Evolutionary conservation across 2,888 invertebrate species (phyloP).

Genomic region (Toxonevra muliebris): DNA sequence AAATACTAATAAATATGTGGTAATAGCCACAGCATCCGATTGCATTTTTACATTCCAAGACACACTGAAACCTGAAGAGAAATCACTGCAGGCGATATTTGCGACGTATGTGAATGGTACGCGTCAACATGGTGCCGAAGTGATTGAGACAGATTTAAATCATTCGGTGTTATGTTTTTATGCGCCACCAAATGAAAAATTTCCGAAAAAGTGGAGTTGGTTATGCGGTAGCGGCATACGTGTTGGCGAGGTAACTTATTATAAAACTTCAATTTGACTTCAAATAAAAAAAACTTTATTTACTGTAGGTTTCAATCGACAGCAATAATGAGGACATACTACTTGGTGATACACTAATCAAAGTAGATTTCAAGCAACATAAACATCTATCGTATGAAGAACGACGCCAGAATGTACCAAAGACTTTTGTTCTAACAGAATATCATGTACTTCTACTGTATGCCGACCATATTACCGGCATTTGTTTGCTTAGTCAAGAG

Average conservation of each 20-base stretch:
- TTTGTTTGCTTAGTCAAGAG: slow-evolving; percentile 86
- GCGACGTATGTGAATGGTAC: slow-evolving; percentile 51
- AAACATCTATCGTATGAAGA: slow-evolving; percentile 55
- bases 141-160: slow-evolving; percentile 76
- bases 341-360: slow-evolving; percentile 47
- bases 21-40: slow-evolving; percentile 85
- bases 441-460: slow-evolving; percentile 90
- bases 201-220: slow-evolving; percentile 87
- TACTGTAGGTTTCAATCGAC: slow-evolving; percentile 19
- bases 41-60: slow-evolving; percentile 90
- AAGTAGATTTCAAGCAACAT: slow-evolving; percentile 48
- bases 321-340: slow-evolving; percentile 12
- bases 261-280: not conserved
- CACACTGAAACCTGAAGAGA: slow-evolving; percentile 77
- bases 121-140: slow-evolving; percentile 69
- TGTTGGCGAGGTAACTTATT: slow-evolving; percentile 74
- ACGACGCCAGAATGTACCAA: slow-evolving; percentile 67
- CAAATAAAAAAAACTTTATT: not conserved
- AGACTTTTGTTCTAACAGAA: slow-evolving; percentile 85
- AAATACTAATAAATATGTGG: slow-evolving; percentile 77
- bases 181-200: slow-evolving; percentile 72
- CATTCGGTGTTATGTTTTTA: slow-evolving; percentile 84
- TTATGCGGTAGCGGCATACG: slow-evolving; percentile 84
- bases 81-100: slow-evolving; percentile 67
- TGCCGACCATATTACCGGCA: slow-evolving; percentile 81